Percentiles rank a stretch among this genome's conserved stretches.
Evolutionary conservation across 2,888 invertebrate genomes (phyloP).

Genomic region (Orgyia antiqua): DNA sequence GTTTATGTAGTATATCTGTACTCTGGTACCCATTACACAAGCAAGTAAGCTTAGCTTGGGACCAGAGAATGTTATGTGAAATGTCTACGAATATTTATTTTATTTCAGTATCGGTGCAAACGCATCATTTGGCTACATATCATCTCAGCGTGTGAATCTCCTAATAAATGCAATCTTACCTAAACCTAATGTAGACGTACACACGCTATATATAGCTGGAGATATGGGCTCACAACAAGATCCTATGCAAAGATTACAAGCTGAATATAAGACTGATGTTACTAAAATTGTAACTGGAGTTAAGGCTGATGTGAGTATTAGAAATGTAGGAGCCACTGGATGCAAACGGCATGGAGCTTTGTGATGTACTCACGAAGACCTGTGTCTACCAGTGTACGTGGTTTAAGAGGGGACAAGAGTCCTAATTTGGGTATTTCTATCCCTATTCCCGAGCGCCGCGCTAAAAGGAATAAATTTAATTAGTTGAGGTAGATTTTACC

Average conservation of each 20-base stretch:
- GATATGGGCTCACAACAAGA: constrained; percentile 50
- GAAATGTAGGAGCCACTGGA: not conserved
- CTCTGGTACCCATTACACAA: too few species aligned
- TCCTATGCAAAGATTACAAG: constrained; percentile 50
- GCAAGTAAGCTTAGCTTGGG: too few species aligned
- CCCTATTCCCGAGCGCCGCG: too few species aligned
- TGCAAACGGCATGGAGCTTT: not conserved
- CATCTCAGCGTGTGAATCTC: constrained; percentile 70
- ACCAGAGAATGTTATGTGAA: too few species aligned
- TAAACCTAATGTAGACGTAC: constrained; percentile 80
- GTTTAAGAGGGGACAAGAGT: too few species aligned
- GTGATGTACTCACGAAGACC: too few species aligned
- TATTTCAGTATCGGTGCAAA: constrained; percentile 73
- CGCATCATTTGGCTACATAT: constrained; percentile 71
- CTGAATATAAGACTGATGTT: constrained; percentile 75
- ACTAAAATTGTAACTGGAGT: constrained; percentile 76
- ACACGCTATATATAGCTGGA: constrained; percentile 74
- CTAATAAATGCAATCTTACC: constrained; percentile 78
- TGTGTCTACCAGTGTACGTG: too few species aligned
- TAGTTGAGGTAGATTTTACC: too few species aligned
- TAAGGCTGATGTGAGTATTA: constrained; percentile 75
- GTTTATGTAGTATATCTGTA: too few species aligned
- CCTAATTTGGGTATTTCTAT: too few species aligned
- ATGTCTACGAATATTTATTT: too few species aligned
- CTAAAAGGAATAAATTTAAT: too few species aligned